A percentile compares a stretch with the other conserved stretches of the same genome.
Conservation (phyloP, 2,888 invertebrate genomes). For the Eupithecia dodoneata region DNA sequence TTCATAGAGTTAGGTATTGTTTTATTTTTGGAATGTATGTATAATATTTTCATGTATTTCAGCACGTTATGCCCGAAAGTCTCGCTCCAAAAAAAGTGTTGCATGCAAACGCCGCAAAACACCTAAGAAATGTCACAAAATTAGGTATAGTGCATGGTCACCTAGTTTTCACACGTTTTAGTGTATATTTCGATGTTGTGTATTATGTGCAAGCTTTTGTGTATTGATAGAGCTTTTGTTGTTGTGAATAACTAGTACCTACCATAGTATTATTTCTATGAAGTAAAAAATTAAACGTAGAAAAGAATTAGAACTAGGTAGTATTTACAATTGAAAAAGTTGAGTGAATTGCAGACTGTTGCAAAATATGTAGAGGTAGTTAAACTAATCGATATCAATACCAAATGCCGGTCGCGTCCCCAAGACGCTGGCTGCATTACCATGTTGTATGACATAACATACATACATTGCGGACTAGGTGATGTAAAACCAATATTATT, state of each 20-base stretch:
- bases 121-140: constrained; percentile 77
- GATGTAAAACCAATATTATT: neutral
- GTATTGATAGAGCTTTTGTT: neutral
- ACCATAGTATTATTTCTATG: neutral
- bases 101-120: constrained; percentile 75
- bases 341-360: neutral
- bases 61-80: constrained; percentile 76
- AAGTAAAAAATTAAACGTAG: neutral
- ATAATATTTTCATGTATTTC: constrained; percentile 55
- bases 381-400: neutral
- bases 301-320: neutral
- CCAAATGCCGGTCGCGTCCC: neutral
- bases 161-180: neutral
- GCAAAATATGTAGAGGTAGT: neutral
- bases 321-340: neutral
- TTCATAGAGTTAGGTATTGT: neutral
- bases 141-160: constrained; percentile 66
- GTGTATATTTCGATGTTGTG: neutral
- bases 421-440: neutral
- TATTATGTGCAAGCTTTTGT: neutral
- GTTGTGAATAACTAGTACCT: neutral
- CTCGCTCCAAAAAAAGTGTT: constrained; percentile 79
- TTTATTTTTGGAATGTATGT: constrained; percentile 6
- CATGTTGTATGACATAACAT: neutral
- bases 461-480: neutral